phyloP scores from a whole-genome alignment of 2,797 vertebrate species.

The Coregonus ussuriensis region DNA sequence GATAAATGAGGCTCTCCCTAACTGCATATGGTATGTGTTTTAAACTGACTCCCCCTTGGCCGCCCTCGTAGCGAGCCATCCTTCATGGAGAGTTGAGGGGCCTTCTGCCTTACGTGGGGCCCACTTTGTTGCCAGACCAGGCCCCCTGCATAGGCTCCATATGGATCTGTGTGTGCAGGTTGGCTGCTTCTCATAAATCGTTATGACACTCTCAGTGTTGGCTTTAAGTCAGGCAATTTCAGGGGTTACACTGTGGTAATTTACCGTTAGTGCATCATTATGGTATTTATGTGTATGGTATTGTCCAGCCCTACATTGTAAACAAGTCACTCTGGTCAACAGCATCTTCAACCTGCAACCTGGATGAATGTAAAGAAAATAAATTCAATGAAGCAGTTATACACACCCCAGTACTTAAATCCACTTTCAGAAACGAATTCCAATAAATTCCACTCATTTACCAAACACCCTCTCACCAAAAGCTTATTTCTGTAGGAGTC shows the following conservation, averaged over 20 bases:
- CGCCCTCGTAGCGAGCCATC: constrained; percentile 85
- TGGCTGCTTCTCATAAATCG: constrained; percentile 69
- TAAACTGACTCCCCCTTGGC: constrained; percentile 85
- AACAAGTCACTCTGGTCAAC: constrained; percentile 65
- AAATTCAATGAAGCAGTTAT: background rate
- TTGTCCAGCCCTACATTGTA: constrained; percentile 58
- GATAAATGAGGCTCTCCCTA: constrained; percentile 81
- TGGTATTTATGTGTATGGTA: background rate
- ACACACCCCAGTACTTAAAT: constrained; percentile 43
- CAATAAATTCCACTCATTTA: constrained; percentile 9
- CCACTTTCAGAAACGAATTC: constrained; percentile 35
- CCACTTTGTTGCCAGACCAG: constrained; percentile 80
- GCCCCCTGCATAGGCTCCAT: constrained; percentile 77
- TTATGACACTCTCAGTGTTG: constrained; percentile 67
- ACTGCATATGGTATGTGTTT: constrained; percentile 84
- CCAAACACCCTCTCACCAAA: background rate
- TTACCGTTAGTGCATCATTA: background rate
- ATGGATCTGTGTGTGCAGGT: constrained; percentile 70
- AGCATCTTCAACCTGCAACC: constrained; percentile 72
- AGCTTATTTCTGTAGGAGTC: background rate
- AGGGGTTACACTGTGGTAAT: constrained; percentile 54
- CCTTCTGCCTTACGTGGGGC: constrained; percentile 82
- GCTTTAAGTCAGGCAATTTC: constrained; percentile 49
- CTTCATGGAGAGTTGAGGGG: constrained; percentile 90
- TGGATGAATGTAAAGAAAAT: background rate